These are phyloP conservation scores for Procapra przewalskii DNA, from an alignment of 2,113 vertebrate species.

Conservation along the genomic window DNA sequence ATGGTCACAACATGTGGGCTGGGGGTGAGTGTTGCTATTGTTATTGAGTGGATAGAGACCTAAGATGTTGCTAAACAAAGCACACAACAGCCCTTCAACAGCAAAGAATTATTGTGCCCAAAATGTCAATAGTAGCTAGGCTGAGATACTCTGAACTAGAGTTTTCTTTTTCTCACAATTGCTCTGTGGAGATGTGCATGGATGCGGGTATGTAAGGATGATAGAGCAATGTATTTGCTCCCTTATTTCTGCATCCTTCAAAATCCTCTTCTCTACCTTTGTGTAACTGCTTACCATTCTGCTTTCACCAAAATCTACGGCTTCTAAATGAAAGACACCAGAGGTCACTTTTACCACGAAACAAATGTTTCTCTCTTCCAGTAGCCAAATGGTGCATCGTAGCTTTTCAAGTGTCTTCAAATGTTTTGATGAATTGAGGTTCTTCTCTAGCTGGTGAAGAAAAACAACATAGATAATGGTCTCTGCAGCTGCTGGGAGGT, in stretches of 20 bases:
- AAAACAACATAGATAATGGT: slow-evolving; percentile 57
- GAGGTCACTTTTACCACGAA: slow-evolving; percentile 37
- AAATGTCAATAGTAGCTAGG: not conserved
- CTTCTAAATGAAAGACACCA: slow-evolving; percentile 23
- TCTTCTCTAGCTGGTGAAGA: slow-evolving; percentile 29
- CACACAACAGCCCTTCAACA: not conserved
- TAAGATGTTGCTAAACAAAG: not conserved
- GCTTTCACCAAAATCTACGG: slow-evolving; percentile 5
- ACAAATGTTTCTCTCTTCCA: slow-evolving; percentile 39
- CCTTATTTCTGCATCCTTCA: not conserved
- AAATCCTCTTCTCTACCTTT: not conserved
- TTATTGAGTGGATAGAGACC: not conserved
- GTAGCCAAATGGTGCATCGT: slow-evolving; percentile 51
- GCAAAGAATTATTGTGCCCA: not conserved
- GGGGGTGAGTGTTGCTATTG: not conserved
- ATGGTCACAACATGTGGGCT: not conserved
- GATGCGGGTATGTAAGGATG: not conserved
- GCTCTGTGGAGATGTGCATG: not conserved
- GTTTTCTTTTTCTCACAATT: not conserved
- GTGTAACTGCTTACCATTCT: not conserved
- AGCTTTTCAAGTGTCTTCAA: slow-evolving; percentile 53
- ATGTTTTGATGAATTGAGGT: slow-evolving; percentile 49
- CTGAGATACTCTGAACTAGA: not conserved
- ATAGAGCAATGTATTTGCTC: not conserved
- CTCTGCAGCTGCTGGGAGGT: slow-evolving; percentile 30